These are phyloP conservation scores for Elgaria multicarinata DNA, from an alignment of 2,113 vertebrate genomes.

Conservation along the genomic window DNA sequence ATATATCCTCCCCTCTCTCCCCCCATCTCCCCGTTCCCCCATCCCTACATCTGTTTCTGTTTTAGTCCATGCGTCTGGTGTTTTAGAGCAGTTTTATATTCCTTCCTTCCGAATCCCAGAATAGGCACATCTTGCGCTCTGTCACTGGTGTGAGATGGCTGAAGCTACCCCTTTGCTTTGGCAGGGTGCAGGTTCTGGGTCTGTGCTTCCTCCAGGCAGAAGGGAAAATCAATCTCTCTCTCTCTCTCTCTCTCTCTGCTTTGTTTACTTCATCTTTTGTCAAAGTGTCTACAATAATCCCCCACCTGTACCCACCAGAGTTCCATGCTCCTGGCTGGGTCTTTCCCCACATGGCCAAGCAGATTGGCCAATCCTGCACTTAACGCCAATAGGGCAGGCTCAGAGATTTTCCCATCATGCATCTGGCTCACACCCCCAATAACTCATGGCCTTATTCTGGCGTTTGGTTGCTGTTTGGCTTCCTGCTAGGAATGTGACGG, in stretches of 20 bases:
- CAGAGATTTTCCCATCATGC: background rate
- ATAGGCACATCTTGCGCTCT: background rate
- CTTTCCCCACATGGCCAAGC: background rate
- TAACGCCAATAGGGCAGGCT: background rate
- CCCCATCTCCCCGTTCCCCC: too few relatives aligned
- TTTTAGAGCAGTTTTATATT: background rate
- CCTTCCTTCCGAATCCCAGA: slow-evolving; percentile 1
- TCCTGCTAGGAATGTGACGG: too few relatives aligned
- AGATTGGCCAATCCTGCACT: background rate
- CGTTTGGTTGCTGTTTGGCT: background rate
- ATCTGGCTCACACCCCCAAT: background rate
- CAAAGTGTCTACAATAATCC: background rate
- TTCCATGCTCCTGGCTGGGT: background rate
- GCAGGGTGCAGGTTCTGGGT: too few relatives aligned
- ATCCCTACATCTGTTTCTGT: background rate
- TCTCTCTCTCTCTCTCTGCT: background rate
- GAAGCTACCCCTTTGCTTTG: too few relatives aligned
- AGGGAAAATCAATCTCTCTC: background rate
- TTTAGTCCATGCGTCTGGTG: background rate
- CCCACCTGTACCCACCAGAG: background rate
- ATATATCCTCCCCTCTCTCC: background rate
- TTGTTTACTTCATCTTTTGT: too few relatives aligned
- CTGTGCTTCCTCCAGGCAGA: background rate
- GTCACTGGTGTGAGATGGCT: background rate
- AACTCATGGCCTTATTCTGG: background rate